Evolutionary conservation across 2,113 vertebrate species (phyloP), one percentile per base, ranked within the genome.

Genomic region (Rhinolophus ferrumequinum): DNA sequence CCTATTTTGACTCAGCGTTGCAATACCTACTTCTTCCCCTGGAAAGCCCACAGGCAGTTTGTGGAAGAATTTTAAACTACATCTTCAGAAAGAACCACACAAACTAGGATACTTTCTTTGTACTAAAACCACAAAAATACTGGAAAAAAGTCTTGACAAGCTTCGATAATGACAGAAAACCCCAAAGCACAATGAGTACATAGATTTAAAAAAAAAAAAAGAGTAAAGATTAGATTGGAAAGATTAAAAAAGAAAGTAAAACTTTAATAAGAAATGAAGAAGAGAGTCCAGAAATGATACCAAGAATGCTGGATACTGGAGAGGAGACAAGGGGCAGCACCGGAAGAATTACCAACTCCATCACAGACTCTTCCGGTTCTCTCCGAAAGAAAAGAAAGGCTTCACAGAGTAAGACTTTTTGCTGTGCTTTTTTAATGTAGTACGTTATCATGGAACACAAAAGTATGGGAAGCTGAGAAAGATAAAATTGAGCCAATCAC

Each of bases 111-210:
- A 72, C 56, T 92, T 95, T 69, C 72, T 94, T 95, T 90, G 38
- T 80, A 80, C 19, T 83, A 60, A 93, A 93, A 90, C 94, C 82
- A 81, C 94, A 94, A 75, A 95, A 80, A 56, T 89, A 82, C 60
- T 85, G 33, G 66, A 90, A 90, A 87, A 83, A 73, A 62, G 54
- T 87, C 76, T 69, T 84, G 50, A 80, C 92, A 92, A 82, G 33
- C 28, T 85, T 92, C 33, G 24, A 66, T 80, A 81, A 67, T 44
- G 41, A 44, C 35, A 90, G 85, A 76, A 92, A 93, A 79, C 26
- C n/a, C 52, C 62, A 67, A 88, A 80, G 30, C 80, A 93, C 38
- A 80, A 38, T 35, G 52, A 54, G 47, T 38, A 2, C 15, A 60
- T 60, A 93, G 83, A 81, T 75, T 91, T 79, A n/a, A n/a, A n/a